A percentile compares a stretch with the other conserved stretches of the same genome.
Evolutionary conservation across 2,888 invertebrate species (phyloP).

Genomic region (Encarsia formosa): DNA sequence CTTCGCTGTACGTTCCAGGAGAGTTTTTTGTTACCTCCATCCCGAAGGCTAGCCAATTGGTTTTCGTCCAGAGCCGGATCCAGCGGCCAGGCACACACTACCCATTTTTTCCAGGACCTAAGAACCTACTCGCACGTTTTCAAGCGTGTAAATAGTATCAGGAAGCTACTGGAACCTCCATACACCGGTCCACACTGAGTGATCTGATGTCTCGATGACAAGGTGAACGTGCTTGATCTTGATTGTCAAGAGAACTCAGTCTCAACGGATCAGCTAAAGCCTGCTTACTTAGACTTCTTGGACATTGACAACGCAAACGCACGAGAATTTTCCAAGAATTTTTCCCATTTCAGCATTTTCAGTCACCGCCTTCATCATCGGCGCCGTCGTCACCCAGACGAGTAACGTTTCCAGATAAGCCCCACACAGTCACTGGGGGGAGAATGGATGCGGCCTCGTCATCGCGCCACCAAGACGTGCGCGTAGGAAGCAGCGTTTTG

Average conservation of each 20-base stretch:
- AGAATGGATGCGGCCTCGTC: too few species aligned
- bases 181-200: slow-evolving; percentile 2
- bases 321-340: too few species aligned
- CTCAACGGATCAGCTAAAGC: neutral
- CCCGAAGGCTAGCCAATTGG: neutral
- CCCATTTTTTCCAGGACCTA: slow-evolving; percentile 5
- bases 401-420: too few species aligned
- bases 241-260: neutral
- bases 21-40: slow-evolving; percentile 24
- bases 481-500: too few species aligned
- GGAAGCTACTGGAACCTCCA: slow-evolving; percentile 9
- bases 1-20: slow-evolving; percentile 15
- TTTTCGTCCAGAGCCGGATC: slow-evolving; percentile 9
- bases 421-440: too few species aligned
- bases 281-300: neutral
- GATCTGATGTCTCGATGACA: neutral
- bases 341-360: too few species aligned
- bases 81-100: slow-evolving; percentile 9
- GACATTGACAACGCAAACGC: too few species aligned
- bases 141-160: too few species aligned
- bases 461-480: too few species aligned
- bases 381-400: too few species aligned
- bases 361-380: too few species aligned
- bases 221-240: neutral
- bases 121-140: too few species aligned